Conservation (phyloP, 1,140 invertebrate species). For the Orchesella cincta region DNA sequence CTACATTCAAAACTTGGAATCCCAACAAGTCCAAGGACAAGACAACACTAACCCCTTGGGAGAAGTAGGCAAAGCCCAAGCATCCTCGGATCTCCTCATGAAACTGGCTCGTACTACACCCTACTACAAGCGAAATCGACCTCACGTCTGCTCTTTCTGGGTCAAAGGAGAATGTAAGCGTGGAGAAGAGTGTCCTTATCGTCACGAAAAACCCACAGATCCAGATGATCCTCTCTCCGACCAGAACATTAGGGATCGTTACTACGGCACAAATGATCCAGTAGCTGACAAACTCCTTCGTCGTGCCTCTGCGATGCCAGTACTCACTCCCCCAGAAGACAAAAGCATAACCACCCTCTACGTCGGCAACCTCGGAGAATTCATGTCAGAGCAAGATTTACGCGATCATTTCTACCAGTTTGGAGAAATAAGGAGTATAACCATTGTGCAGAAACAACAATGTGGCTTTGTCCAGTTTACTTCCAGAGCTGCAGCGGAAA, state of each 20-base stretch:
- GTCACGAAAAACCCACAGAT: conserved; percentile 98
- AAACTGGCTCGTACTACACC: conserved; percentile 95
- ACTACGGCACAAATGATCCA: conserved; percentile 98
- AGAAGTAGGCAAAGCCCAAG: conserved; percentile 59
- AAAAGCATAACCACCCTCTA: conserved; percentile 95
- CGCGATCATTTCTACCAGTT: conserved; percentile 96
- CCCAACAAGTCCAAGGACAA: conserved; percentile 56
- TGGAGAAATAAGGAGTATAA: conserved; percentile 95
- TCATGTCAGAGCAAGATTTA: conserved; percentile 86
- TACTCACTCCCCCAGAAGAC: conserved; percentile 92
- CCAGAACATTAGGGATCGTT: conserved; percentile 98
- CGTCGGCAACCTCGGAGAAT: conserved; percentile 87
- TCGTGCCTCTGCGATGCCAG: conserved; percentile 89
- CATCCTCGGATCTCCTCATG: conserved; percentile 78
- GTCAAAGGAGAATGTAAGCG: conserved; percentile 98
- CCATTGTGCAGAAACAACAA: conserved; percentile 87
- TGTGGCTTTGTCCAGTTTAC: conserved; percentile 99
- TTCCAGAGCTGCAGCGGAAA: conserved; percentile 80
- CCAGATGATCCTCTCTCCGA: conserved; percentile 98
- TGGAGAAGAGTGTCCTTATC: conserved; percentile 98
- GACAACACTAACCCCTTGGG: conserved; percentile 60
- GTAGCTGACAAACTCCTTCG: conserved; percentile 97
- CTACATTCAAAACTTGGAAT: conserved; percentile 94
- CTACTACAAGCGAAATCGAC: conserved; percentile 97
- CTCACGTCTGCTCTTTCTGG: conserved; percentile 99